Evolutionary conservation across 2,888 invertebrate genomes (phyloP), one percentile per base, ranked within the genome.

Genomic region (Homarus gammarus): DNA sequence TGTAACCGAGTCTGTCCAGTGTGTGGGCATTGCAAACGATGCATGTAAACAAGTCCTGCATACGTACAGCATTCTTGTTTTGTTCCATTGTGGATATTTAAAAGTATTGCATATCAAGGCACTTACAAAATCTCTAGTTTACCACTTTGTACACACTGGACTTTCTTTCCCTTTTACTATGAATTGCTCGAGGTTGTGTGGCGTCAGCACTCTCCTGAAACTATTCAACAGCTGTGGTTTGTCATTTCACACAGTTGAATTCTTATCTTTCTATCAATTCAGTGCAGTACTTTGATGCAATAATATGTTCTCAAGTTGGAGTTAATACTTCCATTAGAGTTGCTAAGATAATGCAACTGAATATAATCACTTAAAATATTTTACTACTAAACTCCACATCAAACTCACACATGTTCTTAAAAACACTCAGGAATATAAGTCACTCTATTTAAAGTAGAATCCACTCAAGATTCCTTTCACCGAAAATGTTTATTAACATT

Each of bases 181-280:
- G n/a, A n/a, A n/a, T n/a, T n/a, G n/a, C n/a, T n/a, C n/a, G n/a
- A n/a, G n/a, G n/a, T n/a, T n/a, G n/a, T n/a, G n/a, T n/a, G n/a
- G n/a, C n/a, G n/a, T n/a, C n/a, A n/a, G n/a, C n/a, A n/a, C n/a
- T n/a, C n/a, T n/a, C n/a, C n/a, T n/a, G n/a, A n/a, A n/a, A n/a
- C n/a, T n/a, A n/a, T n/a, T n/a, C n/a, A n/a, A n/a, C n/a, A n/a
- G n/a, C n/a, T n/a, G n/a, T n/a, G n/a, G n/a, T n/a, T n/a, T n/a
- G n/a, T n/a, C n/a, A n/a, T n/a, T 44, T 22, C 40, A 12, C 38
- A 75, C 75, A 75, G 22, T 75, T 75, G 75, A 40, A 75, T 27
- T 40, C n/a, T n/a, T n/a, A n/a, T n/a, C n/a, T n/a, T n/a, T n/a
- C n/a, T n/a, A n/a, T n/a, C n/a, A n/a, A n/a, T n/a, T n/a, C n/a